phyloP scores from a whole-genome alignment of 2,113 vertebrate species.

The Odontesthes bonariensis region DNA sequence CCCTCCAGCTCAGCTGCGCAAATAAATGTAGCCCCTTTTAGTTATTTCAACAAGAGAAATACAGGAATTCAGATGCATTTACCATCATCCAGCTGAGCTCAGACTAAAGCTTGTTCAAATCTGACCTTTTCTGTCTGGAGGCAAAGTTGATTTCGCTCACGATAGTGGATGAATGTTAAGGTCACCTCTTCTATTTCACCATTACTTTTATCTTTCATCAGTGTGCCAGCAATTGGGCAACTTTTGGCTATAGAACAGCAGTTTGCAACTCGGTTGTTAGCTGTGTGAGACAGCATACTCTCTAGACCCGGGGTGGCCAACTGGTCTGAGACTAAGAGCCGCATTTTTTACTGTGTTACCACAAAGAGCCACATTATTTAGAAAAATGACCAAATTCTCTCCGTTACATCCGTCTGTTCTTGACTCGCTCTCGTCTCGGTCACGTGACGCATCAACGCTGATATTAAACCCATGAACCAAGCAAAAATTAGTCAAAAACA shows the following conservation, averaged over 20 bases:
- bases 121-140: neutral
- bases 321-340: no score
- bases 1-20: conserved; percentile 31
- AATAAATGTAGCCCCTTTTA: conserved; percentile 23
- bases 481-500: no score
- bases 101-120: conserved; percentile 1
- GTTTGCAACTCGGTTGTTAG: neutral
- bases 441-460: no score
- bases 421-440: no score
- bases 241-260: neutral
- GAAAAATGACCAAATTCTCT: no score
- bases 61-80: conserved; percentile 21
- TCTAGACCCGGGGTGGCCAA: no score
- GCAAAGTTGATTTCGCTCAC: neutral
- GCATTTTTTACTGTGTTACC: no score
- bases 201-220: neutral
- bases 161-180: neutral
- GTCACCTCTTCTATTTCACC: neutral
- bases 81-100: conserved; percentile 3
- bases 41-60: conserved; percentile 1
- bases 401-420: no score
- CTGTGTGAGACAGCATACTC: neutral
- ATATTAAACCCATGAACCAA: no score
- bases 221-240: no score
- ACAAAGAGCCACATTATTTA: no score